These are phyloP conservation scores for Lepidurus packardi DNA, from an alignment of 1,140 invertebrate genomes.

Conservation along the genomic window DNA sequence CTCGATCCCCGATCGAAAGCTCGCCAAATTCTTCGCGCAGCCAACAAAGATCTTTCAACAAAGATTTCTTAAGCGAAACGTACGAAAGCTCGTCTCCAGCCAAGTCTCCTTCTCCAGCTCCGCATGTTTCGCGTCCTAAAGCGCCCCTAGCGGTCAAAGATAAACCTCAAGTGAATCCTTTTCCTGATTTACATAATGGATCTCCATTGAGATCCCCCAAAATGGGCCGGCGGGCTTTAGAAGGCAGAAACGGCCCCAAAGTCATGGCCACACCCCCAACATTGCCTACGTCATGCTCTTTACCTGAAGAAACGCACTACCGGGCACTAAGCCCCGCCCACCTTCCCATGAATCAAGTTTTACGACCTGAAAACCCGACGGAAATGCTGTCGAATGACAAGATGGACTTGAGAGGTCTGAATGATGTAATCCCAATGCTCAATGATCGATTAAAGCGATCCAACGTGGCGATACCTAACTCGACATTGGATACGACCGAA, in stretches of 20 bases:
- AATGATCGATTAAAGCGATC: neutral
- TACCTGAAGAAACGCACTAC: neutral
- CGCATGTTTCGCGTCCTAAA: neutral
- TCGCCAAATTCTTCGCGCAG: constrained; percentile 26
- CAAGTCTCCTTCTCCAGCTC: neutral
- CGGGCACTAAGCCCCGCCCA: neutral
- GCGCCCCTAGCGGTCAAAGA: neutral
- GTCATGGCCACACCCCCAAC: neutral
- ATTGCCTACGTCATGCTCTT: neutral
- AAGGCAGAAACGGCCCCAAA: constrained; percentile 40
- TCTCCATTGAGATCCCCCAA: constrained; percentile 48
- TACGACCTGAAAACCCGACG: neutral
- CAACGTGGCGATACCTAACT: neutral
- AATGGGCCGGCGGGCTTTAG: constrained; percentile 52
- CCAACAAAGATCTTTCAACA: constrained; percentile 32
- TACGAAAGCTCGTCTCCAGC: neutral
- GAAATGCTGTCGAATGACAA: neutral
- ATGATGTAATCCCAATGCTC: neutral
- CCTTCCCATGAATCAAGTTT: neutral
- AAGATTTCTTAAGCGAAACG: neutral
- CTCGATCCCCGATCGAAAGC: neutral
- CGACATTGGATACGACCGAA: neutral
- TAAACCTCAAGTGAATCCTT: neutral
- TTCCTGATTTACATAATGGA: neutral
- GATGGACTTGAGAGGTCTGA: neutral